These are phyloP conservation scores for Odontamblyopus lacepedii DNA, from an alignment of 2,797 vertebrate species.

Conservation along the genomic window DNA sequence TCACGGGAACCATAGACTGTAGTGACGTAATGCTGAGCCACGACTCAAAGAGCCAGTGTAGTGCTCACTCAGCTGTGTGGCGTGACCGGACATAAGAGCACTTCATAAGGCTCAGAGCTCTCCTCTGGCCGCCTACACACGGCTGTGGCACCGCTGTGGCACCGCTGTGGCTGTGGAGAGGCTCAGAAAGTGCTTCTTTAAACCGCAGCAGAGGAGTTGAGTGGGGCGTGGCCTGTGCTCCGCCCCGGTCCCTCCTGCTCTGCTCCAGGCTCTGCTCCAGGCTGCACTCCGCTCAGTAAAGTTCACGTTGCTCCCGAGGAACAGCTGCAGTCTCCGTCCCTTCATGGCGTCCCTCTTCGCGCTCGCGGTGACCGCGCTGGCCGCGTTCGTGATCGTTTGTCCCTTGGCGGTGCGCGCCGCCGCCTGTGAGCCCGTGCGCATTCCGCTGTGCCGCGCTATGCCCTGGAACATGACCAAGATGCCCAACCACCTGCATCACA, in stretches of 20 bases:
- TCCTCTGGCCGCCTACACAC: no score
- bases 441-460: constrained; percentile 91
- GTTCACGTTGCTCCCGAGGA: neutral
- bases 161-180: no score
- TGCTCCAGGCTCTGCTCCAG: neutral
- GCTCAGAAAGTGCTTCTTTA: no score
- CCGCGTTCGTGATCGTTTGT: constrained; percentile 67
- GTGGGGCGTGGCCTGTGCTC: neutral
- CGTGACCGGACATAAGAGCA: no score
- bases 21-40: no score
- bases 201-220: no score
- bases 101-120: no score
- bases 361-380: constrained; percentile 65
- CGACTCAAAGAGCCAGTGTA: no score
- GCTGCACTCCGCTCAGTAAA: neutral
- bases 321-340: neutral
- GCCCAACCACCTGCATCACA: constrained; percentile 99
- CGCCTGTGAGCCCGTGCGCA: constrained; percentile 91
- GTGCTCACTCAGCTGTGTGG: no score
- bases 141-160: no score
- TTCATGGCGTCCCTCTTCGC: constrained; percentile 9
- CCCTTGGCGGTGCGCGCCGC: constrained; percentile 72
- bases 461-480: constrained; percentile 99
- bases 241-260: neutral
- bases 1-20: neutral